Percentiles rank a stretch among this genome's conserved stretches.
Conservation (phyloP, 2,888 invertebrate genomes). For the Agrotis exclamationis region DNA sequence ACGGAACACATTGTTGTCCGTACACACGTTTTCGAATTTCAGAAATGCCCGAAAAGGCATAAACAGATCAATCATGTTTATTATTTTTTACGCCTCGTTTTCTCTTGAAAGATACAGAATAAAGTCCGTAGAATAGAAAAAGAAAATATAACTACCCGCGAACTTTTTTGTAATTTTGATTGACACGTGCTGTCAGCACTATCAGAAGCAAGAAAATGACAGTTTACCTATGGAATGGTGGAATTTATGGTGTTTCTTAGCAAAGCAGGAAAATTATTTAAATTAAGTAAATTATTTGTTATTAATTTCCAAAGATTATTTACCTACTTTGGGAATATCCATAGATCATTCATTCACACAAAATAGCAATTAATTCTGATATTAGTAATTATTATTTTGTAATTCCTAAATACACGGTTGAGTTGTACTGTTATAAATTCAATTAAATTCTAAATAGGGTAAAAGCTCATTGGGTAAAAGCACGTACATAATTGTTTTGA, state of each 20-base stretch:
- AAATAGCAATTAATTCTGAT: background rate
- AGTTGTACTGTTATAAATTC: conserved; percentile 22
- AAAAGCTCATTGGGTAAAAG: too few species aligned
- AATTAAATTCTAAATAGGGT: too few species aligned
- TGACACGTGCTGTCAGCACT: conserved; percentile 28
- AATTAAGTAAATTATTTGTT: background rate
- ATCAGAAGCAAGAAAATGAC: conserved; percentile 9
- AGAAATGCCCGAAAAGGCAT: conserved; percentile 93
- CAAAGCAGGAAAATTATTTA: too few species aligned
- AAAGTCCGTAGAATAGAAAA: conserved; percentile 18
- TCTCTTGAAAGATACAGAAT: background rate
- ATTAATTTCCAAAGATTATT: background rate
- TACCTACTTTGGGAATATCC: background rate
- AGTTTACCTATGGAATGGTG: background rate
- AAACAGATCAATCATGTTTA: conserved; percentile 92
- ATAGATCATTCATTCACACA: background rate
- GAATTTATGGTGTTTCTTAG: too few species aligned
- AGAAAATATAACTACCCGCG: conserved; percentile 58
- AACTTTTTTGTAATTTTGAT: conserved; percentile 25
- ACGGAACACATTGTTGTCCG: conserved; percentile 94
- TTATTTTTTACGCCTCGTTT: conserved; percentile 13
- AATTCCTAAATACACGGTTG: conserved; percentile 11
- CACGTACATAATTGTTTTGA: too few species aligned
- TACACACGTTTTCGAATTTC: conserved; percentile 93
- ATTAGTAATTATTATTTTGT: background rate